Evolutionary conservation across 2,888 invertebrate genomes (phyloP), one percentile per base, ranked within the genome.

Genomic region (Tinea semifulvella): DNA sequence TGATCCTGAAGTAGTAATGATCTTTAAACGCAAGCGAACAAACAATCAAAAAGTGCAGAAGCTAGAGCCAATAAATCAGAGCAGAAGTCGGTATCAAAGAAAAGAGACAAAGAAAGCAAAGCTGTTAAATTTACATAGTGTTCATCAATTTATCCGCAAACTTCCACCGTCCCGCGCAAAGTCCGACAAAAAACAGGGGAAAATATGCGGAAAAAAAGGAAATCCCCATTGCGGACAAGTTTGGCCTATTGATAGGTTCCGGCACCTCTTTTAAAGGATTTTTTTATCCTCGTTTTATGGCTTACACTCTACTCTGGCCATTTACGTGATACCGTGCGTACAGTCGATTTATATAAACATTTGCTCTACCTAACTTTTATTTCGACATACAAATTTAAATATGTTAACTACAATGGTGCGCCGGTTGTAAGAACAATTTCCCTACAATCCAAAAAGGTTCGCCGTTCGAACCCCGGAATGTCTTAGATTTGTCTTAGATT

Each of bases 171-270:
- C 19, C 17, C 39, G 19, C 57, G 61, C 59, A 60, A 58, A 61
- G 61, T 61, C 66, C 64, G 56, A 65, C 63, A 52, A 56, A 56
- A 50, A 48, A 48, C 45, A 51, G 47, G 52, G 48, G 54, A 52
- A 20, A 48, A 50, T 50, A 50, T 39, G 43, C 47, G 45, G 49
- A 35, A 46, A 47, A n/a, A 45, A 38, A 50, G 22, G 40, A 44
- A 47, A 42, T 49, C 47, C 52, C 48, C 52, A 53, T 55, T 56
- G 61, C 55, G 55, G 58, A 61, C 60, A 63, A 64, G 61, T 61
- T 60, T 60, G 56, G 54, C 66, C 68, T 69, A 75, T 76, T 72
- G 76, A 77, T 79, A 70, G 71, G 65, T 68, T 65, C 63, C 63
- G 60, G 60, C 54, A 49, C 50, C 53, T 54, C 48, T 54, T 56